These are phyloP conservation scores for Pseudomyrmex concolor DNA, from an alignment of 1,140 invertebrate genomes.

Conservation along the genomic window DNA sequence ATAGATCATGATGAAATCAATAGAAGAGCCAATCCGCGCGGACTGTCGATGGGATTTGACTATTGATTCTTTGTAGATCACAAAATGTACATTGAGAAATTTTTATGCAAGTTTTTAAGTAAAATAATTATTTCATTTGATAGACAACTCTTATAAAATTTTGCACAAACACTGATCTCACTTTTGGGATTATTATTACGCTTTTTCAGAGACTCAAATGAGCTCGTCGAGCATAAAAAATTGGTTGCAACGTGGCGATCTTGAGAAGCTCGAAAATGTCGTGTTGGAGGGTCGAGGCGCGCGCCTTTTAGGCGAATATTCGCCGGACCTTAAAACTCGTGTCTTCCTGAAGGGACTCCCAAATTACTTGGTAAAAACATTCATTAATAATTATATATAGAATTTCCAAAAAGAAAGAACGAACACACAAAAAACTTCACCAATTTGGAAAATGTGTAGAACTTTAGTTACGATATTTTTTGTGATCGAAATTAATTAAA, in stretches of 20 bases:
- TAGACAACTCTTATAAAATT: too few species aligned
- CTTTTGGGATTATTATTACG: not conserved
- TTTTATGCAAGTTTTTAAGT: slow-evolving; percentile 1
- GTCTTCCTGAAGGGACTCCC: slow-evolving; percentile 89
- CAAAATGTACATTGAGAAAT: slow-evolving; percentile 1
- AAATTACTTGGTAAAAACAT: slow-evolving; percentile 87
- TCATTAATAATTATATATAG: not conserved
- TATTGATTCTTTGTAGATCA: not conserved
- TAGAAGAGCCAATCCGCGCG: not conserved
- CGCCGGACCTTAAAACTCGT: slow-evolving; percentile 87
- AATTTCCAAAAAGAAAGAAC: not conserved
- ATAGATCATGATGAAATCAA: slow-evolving; percentile 33
- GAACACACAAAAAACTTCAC: not conserved
- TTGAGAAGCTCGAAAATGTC: slow-evolving; percentile 91
- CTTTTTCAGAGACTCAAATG: slow-evolving; percentile 76
- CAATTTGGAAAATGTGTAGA: not conserved
- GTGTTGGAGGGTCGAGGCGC: slow-evolving; percentile 92
- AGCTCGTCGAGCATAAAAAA: slow-evolving; percentile 87
- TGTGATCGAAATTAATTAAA: too few species aligned
- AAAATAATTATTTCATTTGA: too few species aligned
- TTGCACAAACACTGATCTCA: too few species aligned
- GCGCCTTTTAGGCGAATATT: slow-evolving; percentile 89
- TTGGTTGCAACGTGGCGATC: slow-evolving; percentile 89
- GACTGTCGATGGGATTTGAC: slow-evolving; percentile 1
- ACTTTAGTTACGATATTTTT: too few species aligned